Conservation (phyloP, 2,888 invertebrate species). For the Diabrotica balteata region DNA sequence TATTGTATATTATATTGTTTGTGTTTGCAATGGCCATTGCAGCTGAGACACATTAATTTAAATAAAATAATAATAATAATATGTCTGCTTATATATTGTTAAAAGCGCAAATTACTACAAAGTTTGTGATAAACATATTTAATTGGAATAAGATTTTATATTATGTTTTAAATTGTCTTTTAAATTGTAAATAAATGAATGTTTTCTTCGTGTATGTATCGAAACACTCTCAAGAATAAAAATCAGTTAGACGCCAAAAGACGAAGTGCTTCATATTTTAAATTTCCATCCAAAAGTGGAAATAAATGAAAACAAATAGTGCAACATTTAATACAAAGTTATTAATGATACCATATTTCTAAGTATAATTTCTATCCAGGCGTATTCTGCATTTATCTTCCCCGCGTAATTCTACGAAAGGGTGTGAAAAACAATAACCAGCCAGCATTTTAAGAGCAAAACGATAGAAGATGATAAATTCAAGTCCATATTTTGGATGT, state of each 20-base stretch:
- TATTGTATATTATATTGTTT: too few species aligned
- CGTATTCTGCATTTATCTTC: conserved; percentile 41
- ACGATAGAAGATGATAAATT: conserved; percentile 59
- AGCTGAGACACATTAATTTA: too few species aligned
- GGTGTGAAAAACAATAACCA: conserved; percentile 53
- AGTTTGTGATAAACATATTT: too few species aligned
- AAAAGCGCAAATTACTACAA: too few species aligned
- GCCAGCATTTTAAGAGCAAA: conserved; percentile 51
- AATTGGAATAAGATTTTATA: too few species aligned
- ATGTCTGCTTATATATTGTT: too few species aligned
- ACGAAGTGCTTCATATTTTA: conserved; percentile 52
- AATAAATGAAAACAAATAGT: conserved; percentile 60
- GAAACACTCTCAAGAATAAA: not conserved
- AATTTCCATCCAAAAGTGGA: conserved; percentile 51
- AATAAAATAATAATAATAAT: too few species aligned
- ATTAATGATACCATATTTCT: conserved; percentile 59
- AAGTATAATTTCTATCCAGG: conserved; percentile 52
- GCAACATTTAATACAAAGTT: conserved; percentile 59
- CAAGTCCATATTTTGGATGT: conserved; percentile 58
- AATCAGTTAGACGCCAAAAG: conserved; percentile 34
- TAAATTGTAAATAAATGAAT: not conserved
- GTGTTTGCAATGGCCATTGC: too few species aligned
- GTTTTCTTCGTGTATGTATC: not conserved
- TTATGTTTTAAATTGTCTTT: too few species aligned
- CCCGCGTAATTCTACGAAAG: conserved; percentile 42